These are phyloP conservation scores for Pheosia gnoma DNA, from an alignment of 2,888 invertebrate genomes.

Conservation along the genomic window DNA sequence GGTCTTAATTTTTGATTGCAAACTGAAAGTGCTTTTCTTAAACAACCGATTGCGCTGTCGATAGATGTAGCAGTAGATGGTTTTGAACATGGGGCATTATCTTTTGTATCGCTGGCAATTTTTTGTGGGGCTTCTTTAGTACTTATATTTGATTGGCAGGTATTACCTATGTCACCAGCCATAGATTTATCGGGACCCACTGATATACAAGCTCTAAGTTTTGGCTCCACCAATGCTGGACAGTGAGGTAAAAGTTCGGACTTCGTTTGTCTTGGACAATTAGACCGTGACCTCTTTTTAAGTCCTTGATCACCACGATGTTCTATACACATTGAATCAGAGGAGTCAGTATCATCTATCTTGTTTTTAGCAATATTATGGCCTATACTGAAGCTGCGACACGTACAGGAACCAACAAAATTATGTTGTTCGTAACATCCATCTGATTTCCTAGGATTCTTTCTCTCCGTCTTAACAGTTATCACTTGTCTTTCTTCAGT, in stretches of 20 bases:
- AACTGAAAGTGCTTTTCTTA: constrained; percentile 8
- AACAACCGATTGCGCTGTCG: constrained; percentile 7
- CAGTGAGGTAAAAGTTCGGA: constrained; percentile 17
- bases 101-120: not conserved
- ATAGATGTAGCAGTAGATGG: not conserved
- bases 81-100: constrained; percentile 4
- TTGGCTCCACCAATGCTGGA: constrained; percentile 19
- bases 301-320: constrained; percentile 2
- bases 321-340: not conserved
- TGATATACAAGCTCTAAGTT: constrained; percentile 20
- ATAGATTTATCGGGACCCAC: constrained; percentile 14
- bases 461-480: constrained; percentile 49
- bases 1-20: constrained; percentile 10
- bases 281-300: not conserved
- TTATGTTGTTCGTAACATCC: not conserved
- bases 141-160: constrained; percentile 7
- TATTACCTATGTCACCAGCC: not conserved
- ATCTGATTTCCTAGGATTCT: constrained; percentile 27
- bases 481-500: constrained; percentile 51
- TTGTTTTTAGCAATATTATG: not conserved
- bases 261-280: constrained; percentile 11
- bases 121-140: constrained; percentile 12
- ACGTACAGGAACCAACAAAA: constrained; percentile 6
- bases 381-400: not conserved
- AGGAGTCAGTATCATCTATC: not conserved